Conservation (phyloP, 2,888 invertebrate genomes). For the Pterostichus niger region DNA sequence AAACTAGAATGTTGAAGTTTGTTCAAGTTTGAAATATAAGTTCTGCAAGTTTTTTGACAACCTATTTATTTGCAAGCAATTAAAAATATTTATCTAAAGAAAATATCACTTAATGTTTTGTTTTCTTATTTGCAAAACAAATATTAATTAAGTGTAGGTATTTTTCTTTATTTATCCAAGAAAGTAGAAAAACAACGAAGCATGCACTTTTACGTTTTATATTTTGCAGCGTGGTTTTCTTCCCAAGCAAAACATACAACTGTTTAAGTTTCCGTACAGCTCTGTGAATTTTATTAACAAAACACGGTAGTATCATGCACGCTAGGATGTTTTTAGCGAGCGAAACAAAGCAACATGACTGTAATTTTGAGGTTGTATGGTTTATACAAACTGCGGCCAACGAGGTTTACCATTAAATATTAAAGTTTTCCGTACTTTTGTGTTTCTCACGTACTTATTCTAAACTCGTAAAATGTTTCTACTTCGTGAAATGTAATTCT, state of each 20-base stretch:
- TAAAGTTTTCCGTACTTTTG: constrained; percentile 55
- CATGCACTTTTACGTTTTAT: background rate
- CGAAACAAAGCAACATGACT: constrained; percentile 43
- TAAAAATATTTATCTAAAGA: too few relatives aligned
- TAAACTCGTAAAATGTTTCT: constrained; percentile 40
- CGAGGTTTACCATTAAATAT: constrained; percentile 48
- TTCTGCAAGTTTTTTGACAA: too few relatives aligned
- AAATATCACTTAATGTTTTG: too few relatives aligned
- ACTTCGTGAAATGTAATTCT: constrained; percentile 25
- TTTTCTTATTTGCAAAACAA: too few relatives aligned
- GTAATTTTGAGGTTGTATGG: constrained; percentile 46
- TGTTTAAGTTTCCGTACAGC: constrained; percentile 29
- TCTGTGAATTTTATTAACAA: constrained; percentile 41
- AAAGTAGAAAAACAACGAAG: too few relatives aligned
- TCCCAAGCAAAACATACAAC: constrained; percentile 1
- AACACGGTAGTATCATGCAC: constrained; percentile 32
- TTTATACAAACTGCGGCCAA: constrained; percentile 41
- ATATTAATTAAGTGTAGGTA: too few relatives aligned
- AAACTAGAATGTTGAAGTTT: too few relatives aligned
- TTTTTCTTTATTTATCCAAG: too few relatives aligned
- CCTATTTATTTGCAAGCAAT: too few relatives aligned
- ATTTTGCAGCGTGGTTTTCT: background rate
- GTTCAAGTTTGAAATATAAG: too few relatives aligned
- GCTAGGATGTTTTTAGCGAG: constrained; percentile 51
- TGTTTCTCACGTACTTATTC: constrained; percentile 54